Base-by-base conservation (phyloP, 2,888 invertebrate species). In the Marronus borbonicus region DNA sequence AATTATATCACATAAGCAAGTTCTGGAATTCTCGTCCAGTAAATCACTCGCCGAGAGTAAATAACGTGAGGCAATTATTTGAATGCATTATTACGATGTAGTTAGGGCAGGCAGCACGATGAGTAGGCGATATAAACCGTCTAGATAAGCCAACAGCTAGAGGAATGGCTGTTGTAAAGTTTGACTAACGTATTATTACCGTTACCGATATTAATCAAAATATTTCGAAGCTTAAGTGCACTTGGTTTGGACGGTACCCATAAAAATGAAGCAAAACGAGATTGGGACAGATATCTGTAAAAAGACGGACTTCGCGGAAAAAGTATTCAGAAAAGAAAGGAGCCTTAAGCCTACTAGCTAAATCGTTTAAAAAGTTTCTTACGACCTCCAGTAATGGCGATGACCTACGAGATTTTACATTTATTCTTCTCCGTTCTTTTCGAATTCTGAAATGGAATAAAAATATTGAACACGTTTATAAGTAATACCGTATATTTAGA, bases 191-290 rank as follows among this genome's bases (percentile, higher is more conserved):
- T 83, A 80, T 82, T 81, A 83, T 84, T 83, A 83, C 77, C 79
- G 79, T 79, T 81, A 74, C 79, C 79, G 83, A 83, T 83, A 83
- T 81, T 80, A 80, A 83, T 83, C 83, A 81, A 82, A 81, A 80
- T 44, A 79, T 81, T 79, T 80, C 80, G 77, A 80, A 79, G 76
- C 80, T 78, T 80, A 80, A 82, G 82, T 82, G 83, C 28, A 60
- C 81, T 80, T 52, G 76, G 69, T 69, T 76, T 69, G 76, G 75
- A 62, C 58, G 50, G 1, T 8, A 52, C 78, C 75, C 64, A 44
- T 44, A 75, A 72, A 64, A 75, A 58, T 77, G 69, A 77, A 66
- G 1, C 58, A 64, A 70, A 79, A 55, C 75, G 7, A 65, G 65
- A 70, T 75, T 69, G 58, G 75, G 76, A 66, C 77, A 52, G 52